phyloP scores from a whole-genome alignment of 2,888 invertebrate species.

The Priocnemis perturbator region DNA sequence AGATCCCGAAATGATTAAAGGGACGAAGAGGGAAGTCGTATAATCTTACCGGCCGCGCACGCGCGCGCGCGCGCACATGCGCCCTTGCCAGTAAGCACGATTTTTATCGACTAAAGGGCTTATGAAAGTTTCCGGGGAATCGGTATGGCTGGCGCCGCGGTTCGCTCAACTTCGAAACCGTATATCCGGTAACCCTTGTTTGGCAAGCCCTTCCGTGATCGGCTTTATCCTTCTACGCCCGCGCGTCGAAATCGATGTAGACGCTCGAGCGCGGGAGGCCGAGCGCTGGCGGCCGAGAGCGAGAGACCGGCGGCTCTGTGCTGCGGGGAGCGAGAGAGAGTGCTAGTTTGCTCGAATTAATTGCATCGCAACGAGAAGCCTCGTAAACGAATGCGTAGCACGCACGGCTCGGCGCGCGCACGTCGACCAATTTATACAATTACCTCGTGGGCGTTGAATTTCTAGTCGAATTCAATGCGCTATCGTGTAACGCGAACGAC shows the following conservation, averaged over 20 bases:
- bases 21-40: neutral
- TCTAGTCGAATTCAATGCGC: slow-evolving; percentile 3
- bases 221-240: slow-evolving; percentile 47
- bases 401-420: slow-evolving; percentile 30
- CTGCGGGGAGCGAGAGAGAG: neutral
- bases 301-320: neutral
- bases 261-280: slow-evolving; percentile 29
- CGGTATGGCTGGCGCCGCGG: neutral
- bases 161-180: slow-evolving; percentile 20
- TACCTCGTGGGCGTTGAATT: slow-evolving; percentile 31
- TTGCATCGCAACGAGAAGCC: slow-evolving; percentile 48
- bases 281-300: too few species aligned
- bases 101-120: slow-evolving; percentile 1
- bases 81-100: too few species aligned
- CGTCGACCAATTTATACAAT: slow-evolving; percentile 46
- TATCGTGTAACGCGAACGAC: neutral
- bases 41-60: neutral
- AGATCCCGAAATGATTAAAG: too few species aligned
- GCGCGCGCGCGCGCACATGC: neutral
- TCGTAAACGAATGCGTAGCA: slow-evolving; percentile 52
- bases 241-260: slow-evolving; percentile 44
- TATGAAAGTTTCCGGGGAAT: slow-evolving; percentile 1
- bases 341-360: slow-evolving; percentile 45
- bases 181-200: slow-evolving; percentile 48
- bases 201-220: slow-evolving; percentile 53